These are phyloP conservation scores for Tragelaphus strepsiceros DNA, from an alignment of 2,113 vertebrate genomes.

Conservation along the genomic window DNA sequence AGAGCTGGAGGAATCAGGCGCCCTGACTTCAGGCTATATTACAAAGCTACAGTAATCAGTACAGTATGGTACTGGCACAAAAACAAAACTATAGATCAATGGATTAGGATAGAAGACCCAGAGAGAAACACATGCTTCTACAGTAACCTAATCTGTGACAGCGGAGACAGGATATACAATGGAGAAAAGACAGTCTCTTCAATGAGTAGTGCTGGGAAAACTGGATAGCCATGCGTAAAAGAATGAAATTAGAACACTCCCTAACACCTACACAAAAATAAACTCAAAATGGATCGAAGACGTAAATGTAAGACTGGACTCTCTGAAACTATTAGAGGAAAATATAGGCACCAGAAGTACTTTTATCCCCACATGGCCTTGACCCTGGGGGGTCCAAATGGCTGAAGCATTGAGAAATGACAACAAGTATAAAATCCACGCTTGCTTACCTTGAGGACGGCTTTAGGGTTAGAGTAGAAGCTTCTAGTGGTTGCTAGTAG, in stretches of 20 bases:
- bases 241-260: background rate
- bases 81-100: background rate
- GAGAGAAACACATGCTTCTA: background rate
- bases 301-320: background rate
- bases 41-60: background rate
- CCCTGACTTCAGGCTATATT: background rate
- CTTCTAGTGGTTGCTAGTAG: background rate
- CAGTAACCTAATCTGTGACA: background rate
- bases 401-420: background rate
- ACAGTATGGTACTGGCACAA: background rate
- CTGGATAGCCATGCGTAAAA: background rate
- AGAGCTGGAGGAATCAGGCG: background rate
- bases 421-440: accelerated
- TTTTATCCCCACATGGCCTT: background rate
- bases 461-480: background rate
- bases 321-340: background rate
- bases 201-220: background rate
- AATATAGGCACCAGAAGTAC: background rate
- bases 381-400: background rate
- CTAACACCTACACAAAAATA: accelerated
- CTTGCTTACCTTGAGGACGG: background rate
- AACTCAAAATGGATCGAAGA: background rate
- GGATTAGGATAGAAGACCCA: background rate
- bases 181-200: background rate
- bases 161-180: background rate